Evolutionary conservation across 2,797 vertebrate species (phyloP).

Genomic region (Helicolenus hilgendorfi): DNA sequence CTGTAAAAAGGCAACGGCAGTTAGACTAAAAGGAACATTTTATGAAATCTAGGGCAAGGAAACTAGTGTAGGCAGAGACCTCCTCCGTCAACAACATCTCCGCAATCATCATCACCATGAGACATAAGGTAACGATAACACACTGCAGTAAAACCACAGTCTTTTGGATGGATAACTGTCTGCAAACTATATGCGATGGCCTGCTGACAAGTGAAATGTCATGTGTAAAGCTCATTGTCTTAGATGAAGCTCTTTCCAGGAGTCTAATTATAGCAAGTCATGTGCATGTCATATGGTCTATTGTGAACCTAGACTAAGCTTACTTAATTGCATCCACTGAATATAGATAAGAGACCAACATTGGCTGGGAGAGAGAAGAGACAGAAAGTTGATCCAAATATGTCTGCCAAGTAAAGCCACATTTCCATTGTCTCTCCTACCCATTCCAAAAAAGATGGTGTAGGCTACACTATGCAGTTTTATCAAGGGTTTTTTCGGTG

Average conservation of each 20-base stretch:
- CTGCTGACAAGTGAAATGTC: slow-evolving; percentile 16
- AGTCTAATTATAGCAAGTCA: slow-evolving; percentile 41
- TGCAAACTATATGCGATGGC: background rate
- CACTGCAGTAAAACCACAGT: background rate
- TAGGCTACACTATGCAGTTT: background rate
- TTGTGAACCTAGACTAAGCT: slow-evolving; percentile 14
- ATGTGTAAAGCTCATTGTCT: slow-evolving; percentile 2
- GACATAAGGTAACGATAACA: background rate
- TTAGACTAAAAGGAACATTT: background rate
- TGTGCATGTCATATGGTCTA: slow-evolving; percentile 1
- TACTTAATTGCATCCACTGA: slow-evolving; percentile 32
- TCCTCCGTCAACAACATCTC: slow-evolving; percentile 10
- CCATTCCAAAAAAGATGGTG: background rate
- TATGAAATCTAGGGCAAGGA: slow-evolving; percentile 9
- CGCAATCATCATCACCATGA: background rate
- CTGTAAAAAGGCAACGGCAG: background rate
- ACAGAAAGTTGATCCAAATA: slow-evolving; percentile 7
- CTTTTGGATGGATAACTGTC: background rate
- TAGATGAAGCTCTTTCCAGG: slow-evolving; percentile 6
- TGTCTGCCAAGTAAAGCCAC: slow-evolving; percentile 23
- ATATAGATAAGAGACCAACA: slow-evolving; percentile 1
- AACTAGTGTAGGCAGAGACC: background rate
- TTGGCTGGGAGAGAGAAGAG: background rate
- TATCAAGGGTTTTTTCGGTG: background rate
- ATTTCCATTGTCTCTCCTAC: background rate